These are phyloP conservation scores for Muschampia plurimacula DNA, from an alignment of 2,888 invertebrate species.

Conservation along the genomic window DNA sequence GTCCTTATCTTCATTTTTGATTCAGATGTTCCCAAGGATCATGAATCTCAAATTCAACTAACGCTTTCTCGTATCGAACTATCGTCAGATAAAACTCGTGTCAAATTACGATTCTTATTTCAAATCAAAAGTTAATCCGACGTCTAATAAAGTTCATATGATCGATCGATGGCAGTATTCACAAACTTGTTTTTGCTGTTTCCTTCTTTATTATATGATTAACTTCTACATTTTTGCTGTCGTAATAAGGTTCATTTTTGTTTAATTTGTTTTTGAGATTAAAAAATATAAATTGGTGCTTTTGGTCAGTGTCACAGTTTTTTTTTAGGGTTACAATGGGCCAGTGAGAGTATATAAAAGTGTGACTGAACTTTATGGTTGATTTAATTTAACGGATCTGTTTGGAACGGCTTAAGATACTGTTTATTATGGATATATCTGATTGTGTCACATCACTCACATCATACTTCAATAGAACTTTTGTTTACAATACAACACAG, in stretches of 20 bases:
- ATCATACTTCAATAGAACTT: constrained; percentile 7
- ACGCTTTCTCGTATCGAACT: constrained; percentile 39
- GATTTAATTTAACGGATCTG: constrained; percentile 57
- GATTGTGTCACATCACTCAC: constrained; percentile 27
- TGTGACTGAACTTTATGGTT: constrained; percentile 73
- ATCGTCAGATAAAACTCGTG: constrained; percentile 58
- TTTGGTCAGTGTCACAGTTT: constrained; percentile 59
- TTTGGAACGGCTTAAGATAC: constrained; percentile 39
- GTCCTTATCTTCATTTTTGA: constrained; percentile 2
- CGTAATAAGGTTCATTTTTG: constrained; percentile 51
- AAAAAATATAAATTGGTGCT: constrained; percentile 47
- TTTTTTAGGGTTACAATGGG: constrained; percentile 64
- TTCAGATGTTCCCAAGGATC: constrained; percentile 32
- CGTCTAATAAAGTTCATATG: constrained; percentile 69
- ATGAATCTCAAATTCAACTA: constrained; percentile 31
- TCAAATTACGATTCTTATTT: constrained; percentile 66
- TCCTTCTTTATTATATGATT: constrained; percentile 26
- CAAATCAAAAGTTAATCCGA: constrained; percentile 74
- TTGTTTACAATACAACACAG: neutral
- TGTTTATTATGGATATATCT: constrained; percentile 33
- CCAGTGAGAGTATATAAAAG: constrained; percentile 51
- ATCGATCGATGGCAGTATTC: constrained; percentile 63
- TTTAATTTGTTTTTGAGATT: constrained; percentile 20
- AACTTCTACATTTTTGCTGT: constrained; percentile 41
- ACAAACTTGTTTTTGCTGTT: constrained; percentile 45